Conservation (phyloP, 1,140 invertebrate genomes). For the Eriocheir sinensis region DNA sequence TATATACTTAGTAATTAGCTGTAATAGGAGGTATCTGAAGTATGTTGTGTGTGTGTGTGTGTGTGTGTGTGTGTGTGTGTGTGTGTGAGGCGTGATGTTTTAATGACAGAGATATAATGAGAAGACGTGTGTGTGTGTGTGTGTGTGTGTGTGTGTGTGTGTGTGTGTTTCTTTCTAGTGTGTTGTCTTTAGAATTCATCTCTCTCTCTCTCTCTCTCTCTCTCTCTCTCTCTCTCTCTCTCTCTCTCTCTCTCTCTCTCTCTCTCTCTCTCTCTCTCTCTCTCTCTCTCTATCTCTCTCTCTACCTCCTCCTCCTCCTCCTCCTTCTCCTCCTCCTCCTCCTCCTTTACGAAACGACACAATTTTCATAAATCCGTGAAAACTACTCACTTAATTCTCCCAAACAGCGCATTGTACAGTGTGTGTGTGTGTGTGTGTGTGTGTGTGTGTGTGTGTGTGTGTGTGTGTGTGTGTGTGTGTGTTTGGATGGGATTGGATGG, state of each 20-base stretch:
- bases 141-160: not conserved
- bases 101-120: too few relatives aligned
- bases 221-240: constrained; percentile 4
- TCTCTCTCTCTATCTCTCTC: too few relatives aligned
- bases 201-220: not conserved
- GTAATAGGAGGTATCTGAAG: too few relatives aligned
- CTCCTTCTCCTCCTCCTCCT: not conserved
- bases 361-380: not conserved
- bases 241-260: not conserved
- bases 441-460: constrained; percentile 22
- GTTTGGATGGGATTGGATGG: not conserved
- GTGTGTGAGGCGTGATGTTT: too few relatives aligned
- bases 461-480: constrained; percentile 22
- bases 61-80: too few relatives aligned
- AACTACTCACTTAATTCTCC: constrained; percentile 17
- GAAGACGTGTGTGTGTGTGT: constrained; percentile 14
- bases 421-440: constrained; percentile 14
- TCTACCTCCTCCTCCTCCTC: not conserved
- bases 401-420: not conserved
- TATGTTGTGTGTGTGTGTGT: too few relatives aligned
- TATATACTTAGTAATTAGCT: too few relatives aligned
- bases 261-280: too few relatives aligned
- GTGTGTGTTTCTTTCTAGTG: too few relatives aligned
- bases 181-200: not conserved
- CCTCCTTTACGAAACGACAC: not conserved